Evolutionary conservation across 2,113 vertebrate genomes (phyloP), one percentile per base, ranked within the genome.

Genomic region (Leucosticte australis): DNA sequence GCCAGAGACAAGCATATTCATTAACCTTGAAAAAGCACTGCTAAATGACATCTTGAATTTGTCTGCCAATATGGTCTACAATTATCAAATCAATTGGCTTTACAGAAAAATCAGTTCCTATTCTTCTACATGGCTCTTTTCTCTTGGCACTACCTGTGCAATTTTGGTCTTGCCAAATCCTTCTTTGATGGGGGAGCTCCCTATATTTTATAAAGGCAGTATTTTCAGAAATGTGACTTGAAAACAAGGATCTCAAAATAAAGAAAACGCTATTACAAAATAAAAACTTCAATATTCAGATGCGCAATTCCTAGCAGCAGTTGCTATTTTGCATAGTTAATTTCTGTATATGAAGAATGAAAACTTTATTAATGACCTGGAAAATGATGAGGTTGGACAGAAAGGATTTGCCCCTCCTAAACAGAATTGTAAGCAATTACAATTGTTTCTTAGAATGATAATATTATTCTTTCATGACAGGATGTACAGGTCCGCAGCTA

Each of bases 51-150:
- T 97, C 96, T 97, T 97, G 94, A 98, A 97, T 98, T 98, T 94
- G 88, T 92, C 97, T 98, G 97, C 96, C 96, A 97, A 96, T 97
- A 97, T 96, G 97, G 97, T 95, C 97, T 97, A 97, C 97, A 98
- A 98, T 97, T 98, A 98, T 92, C 95, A 97, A 98, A 98, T 98
- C 97, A 97, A 94, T 97, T 64, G 47, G 91, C 92, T 97, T 97
- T 97, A 96, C 97, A 96, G 97, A 96, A 98, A 98, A 98, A 98
- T 97, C 97, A 97, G 97, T 96, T 97, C 92, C 93, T 97, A 98
- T 98, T 98, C 96, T 98, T 97, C 92, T 86, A 47, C 93, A 77
- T 68, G 94, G 88, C 95, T 97, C 85, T 97, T 94, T 92, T 96
- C 68, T 70, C 73, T 97, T 98, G 97, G 97, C 97, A 97, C 89